Conservation (phyloP, 2,888 invertebrate genomes). For the Chydorus sphaericus region DNA sequence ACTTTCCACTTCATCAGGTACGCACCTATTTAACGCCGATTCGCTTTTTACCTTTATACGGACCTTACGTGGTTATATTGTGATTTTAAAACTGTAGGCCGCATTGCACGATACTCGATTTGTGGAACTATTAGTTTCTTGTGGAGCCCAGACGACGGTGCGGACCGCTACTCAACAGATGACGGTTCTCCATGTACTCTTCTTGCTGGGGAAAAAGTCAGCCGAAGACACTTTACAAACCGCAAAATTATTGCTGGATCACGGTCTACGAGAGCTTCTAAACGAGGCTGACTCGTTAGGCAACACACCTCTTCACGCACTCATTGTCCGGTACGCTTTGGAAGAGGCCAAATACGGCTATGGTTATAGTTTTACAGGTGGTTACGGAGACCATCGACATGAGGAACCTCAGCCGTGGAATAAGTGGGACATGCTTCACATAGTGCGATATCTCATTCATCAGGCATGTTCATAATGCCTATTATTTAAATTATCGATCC, state of each 20-base stretch:
- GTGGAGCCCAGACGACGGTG: constrained; percentile 54
- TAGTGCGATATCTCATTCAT: constrained; percentile 36
- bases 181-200: constrained; percentile 51
- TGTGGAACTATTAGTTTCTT: constrained; percentile 40
- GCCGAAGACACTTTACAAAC: constrained; percentile 55
- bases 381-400: constrained; percentile 30
- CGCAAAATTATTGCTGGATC: constrained; percentile 49
- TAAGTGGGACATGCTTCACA: constrained; percentile 56
- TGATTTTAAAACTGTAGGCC: constrained; percentile 25
- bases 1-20: constrained; percentile 58
- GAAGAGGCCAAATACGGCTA: constrained; percentile 52
- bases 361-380: constrained; percentile 17
- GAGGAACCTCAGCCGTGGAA: constrained; percentile 38
- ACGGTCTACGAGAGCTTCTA: constrained; percentile 52
- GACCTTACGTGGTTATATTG: no score
- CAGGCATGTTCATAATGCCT: neutral
- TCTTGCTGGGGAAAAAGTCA: constrained; percentile 49
- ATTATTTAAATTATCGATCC: neutral
- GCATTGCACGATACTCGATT: constrained; percentile 55
- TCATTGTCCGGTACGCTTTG: constrained; percentile 43
- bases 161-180: constrained; percentile 54
- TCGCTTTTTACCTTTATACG: no score
- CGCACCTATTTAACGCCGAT: no score
- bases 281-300: constrained; percentile 56
- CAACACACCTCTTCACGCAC: constrained; percentile 55